Conservation (phyloP, 2,888 invertebrate species). For the Aspidapion aeneum region DNA sequence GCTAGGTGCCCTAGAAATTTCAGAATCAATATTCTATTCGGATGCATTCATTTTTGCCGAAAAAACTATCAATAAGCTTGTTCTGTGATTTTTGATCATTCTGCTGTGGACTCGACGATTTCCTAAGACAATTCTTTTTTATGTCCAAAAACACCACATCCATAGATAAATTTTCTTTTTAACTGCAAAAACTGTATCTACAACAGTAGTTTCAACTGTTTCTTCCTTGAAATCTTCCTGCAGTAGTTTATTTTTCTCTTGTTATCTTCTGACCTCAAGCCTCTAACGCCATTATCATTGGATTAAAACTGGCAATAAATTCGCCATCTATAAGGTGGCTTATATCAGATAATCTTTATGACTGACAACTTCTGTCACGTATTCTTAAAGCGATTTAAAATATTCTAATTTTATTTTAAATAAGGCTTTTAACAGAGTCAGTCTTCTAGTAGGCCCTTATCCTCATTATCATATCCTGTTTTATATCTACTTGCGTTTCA, state of each 20-base stretch:
- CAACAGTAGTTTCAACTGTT: not conserved
- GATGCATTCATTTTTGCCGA: not conserved
- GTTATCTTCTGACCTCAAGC: not conserved
- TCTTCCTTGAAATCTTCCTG: not conserved
- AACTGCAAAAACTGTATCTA: not conserved
- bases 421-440: not conserved
- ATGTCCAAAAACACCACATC: not conserved
- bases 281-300: not conserved
- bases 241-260: not conserved
- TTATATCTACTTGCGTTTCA: not conserved
- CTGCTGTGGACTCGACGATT: not conserved
- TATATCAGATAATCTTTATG: not conserved
- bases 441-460: not conserved
- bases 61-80: not conserved
- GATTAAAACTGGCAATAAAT: not conserved
- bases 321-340: not conserved
- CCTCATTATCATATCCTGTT: not conserved
- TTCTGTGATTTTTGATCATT: not conserved
- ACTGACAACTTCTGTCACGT: not conserved
- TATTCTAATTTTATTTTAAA: not conserved
- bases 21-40: not conserved
- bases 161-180: not conserved
- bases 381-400: not conserved
- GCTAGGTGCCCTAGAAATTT: not conserved
- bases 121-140: not conserved